Conservation (phyloP, 1,140 invertebrate species). For the Drosophila pectinifera region DNA sequence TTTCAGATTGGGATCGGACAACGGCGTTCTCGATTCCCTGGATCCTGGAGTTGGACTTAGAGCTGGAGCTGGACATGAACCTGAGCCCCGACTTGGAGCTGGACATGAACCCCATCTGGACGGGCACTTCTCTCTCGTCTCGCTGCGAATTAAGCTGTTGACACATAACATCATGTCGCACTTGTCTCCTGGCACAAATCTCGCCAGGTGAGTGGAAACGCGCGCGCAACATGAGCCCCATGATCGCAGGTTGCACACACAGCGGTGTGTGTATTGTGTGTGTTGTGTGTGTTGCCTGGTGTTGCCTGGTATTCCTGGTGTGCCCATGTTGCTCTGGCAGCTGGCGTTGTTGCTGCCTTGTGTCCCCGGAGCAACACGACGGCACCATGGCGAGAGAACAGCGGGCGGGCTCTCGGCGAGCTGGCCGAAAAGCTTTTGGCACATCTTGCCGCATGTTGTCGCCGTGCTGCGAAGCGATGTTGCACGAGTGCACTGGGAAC, state of each 20-base stretch:
- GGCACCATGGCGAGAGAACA: conserved; percentile 50
- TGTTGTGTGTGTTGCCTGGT: conserved; percentile 15
- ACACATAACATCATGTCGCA: conserved; percentile 83
- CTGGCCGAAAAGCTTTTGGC: conserved; percentile 47
- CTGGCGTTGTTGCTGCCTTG: conserved; percentile 29
- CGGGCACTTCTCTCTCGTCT: conserved; percentile 42
- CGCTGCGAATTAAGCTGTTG: conserved; percentile 81
- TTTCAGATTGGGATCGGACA: conserved; percentile 72
- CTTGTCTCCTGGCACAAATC: conserved; percentile 81
- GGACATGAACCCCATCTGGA: conserved; percentile 6
- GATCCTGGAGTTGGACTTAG: not conserved
- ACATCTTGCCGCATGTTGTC: conserved; percentile 54
- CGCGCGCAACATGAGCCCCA: conserved; percentile 77
- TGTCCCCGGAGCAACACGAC: conserved; percentile 46
- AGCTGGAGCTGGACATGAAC: not conserved
- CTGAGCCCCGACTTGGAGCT: not conserved
- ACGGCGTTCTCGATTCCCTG: conserved; percentile 29
- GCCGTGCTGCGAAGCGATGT: conserved; percentile 28
- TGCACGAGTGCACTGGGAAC: not conserved
- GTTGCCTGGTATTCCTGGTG: not conserved
- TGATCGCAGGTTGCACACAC: conserved; percentile 32
- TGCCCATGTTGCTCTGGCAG: conserved; percentile 22
- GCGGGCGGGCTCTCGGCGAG: conserved; percentile 44
- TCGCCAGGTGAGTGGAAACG: conserved; percentile 81
- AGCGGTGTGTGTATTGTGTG: not conserved